Base-by-base conservation (phyloP, 1,140 invertebrate genomes). In the Neodiprion fabricii region DNA sequence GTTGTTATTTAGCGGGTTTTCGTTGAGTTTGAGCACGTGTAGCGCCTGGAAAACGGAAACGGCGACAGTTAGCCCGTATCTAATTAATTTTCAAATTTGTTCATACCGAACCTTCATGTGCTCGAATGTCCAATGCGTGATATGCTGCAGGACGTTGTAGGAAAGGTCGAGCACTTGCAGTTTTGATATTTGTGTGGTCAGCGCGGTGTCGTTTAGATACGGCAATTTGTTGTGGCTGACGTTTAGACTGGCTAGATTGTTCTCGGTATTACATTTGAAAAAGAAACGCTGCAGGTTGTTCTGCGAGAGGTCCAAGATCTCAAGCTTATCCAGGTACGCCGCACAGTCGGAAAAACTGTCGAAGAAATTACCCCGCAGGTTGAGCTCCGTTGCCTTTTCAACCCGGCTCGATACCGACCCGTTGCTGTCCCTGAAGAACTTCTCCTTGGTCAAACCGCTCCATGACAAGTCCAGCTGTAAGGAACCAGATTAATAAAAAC, bases 261-360 rank as follows among this genome's bases (percentile, higher is more conserved):
- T 85, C 67, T 85, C 83, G 9, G 85, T 80, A 2, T 81, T 79
- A 66, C 87, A 86, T 3, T 88, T 78, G 23, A 89, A 86, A 48
- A 86, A 86, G 48, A 89, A 87, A 70, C 82, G 79, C 14, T 85
- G 82, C 0, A 89, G 76, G 69, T 83, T 80, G 79, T 89, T 89
- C 12, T 87, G 82, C 0, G 87, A 88, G 8, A 89, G 69, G 77
- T 89, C 87, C 17, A 89, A 49, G 1, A 73, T 76, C 21, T 71
- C 77, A 5, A 89, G 40, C 10, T 72, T 83, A 2, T 78, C 76
- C 0, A 89, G 78, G 48, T 84, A 79, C 0, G 87, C 85, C 7
- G 87, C 86, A 67, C 87, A 89, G 17, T 89, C 87, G 4, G 88
- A 73, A 23, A 89, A 89, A 74, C 82, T 87, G 77, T 89, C 84